Evolutionary conservation across 2,797 vertebrate genomes (phyloP).

Genomic region (Acridotheres tristis): DNA sequence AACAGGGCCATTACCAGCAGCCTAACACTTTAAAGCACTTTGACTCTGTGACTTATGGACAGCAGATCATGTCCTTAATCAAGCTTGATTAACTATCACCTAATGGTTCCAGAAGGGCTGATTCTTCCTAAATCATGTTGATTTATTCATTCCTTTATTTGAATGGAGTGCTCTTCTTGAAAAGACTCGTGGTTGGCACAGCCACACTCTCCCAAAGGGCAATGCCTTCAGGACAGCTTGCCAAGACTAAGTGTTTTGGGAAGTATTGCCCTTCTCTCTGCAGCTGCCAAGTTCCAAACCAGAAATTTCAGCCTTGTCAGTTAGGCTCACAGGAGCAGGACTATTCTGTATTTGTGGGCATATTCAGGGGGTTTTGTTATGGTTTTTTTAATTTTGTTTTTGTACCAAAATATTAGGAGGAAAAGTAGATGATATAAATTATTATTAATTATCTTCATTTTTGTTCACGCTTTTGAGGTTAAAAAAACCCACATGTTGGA

Average conservation of each 20-base stretch:
- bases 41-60: background rate
- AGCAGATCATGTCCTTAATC: constrained; percentile 17
- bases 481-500: background rate
- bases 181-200: background rate
- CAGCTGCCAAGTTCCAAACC: background rate
- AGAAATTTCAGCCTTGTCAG: background rate
- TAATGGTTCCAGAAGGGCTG: background rate
- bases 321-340: background rate
- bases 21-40: background rate
- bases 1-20: background rate
- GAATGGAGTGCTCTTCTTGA: background rate
- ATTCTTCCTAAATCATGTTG: background rate
- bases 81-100: background rate
- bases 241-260: background rate
- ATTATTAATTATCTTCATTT: background rate
- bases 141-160: background rate
- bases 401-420: background rate
- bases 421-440: background rate
- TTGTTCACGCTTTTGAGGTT: background rate
- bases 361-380: background rate
- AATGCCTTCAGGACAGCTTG: background rate
- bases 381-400: background rate
- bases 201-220: background rate
- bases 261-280: background rate
- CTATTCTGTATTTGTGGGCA: background rate